Base-by-base conservation (phyloP, 2,888 invertebrate genomes). In the Apeira syringaria region DNA sequence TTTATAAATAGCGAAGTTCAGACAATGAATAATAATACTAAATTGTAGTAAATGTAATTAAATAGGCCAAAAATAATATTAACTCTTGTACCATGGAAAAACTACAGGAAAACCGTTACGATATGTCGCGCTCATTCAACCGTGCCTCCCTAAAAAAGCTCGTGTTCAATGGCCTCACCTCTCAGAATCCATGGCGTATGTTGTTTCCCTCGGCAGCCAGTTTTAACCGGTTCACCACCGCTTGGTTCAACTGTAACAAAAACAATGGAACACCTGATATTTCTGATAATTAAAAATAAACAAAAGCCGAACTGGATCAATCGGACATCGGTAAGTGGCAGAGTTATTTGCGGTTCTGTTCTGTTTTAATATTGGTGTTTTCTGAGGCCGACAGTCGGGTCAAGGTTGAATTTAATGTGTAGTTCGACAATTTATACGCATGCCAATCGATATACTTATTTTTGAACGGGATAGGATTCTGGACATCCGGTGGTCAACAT, bases 111-210 rank as follows among this genome's bases (percentile, higher is more conserved):
- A 37, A 33, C 37, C 33, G 29, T 44, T 29, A n/a, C n/a, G 18
- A 10, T 15, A 25, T 20, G 5, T 17, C 20, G 7, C 10, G 8
- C 12, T 25, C 36, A 41, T 47, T 47, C 40, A 41, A 9, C 24
- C 37, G 37, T 32, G 37, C 22, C 28, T 15, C 28, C 18, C 25
- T 24, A 32, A 7, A 37, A 33, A 37, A 32, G 30, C 42, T 31
- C 28, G 9, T 26, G 27, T 13, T 8, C 9, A 17, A 6, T 8
- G 7, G 6, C 13, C 72, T 66, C 48, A 85, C 85, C 85, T 85
- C 74, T 85, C 85, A 33, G 85, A 85, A 74, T 85, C 85, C 85
- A 85, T 85, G 57, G 45, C 60, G 65, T 41, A 38, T 7, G 5
- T 18, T 53, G 56, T 37, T 37, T 45, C 26, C 74, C 50, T 47